A percentile compares a stretch with the other conserved stretches of the same genome.
Evolutionary conservation across 2,888 invertebrate genomes (phyloP).

Genomic region (Melikaiella ostensackeni): DNA sequence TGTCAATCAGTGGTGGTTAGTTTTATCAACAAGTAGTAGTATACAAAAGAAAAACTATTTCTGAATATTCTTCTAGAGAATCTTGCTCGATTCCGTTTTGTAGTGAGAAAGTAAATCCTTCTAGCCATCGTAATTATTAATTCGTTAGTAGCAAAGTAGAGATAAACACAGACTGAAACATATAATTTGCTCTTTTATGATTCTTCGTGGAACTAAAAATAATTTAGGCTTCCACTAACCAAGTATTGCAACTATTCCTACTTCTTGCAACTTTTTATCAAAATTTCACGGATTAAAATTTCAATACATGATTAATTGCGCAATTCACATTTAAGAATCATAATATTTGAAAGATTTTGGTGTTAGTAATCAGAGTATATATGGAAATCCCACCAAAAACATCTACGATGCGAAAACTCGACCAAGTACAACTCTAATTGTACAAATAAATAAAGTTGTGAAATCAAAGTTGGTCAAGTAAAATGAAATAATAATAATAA

Average conservation of each 20-base stretch:
- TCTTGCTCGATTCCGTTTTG: slow-evolving; percentile 8
- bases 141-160: slow-evolving; percentile 37
- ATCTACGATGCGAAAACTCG: no score
- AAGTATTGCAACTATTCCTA: slow-evolving; percentile 16
- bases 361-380: not conserved
- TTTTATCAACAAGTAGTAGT: not conserved
- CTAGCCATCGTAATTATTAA: slow-evolving; percentile 26
- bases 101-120: slow-evolving; percentile 1
- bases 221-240: not conserved
- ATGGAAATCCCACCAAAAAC: no score
- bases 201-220: slow-evolving; percentile 19
- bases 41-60: not conserved
- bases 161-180: slow-evolving; percentile 19
- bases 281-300: not conserved
- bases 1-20: not conserved
- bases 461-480: no score
- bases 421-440: no score
- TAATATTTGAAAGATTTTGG: no score
- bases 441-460: no score
- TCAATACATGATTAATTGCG: not conserved
- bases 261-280: slow-evolving; percentile 3
- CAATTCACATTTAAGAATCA: no score
- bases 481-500: no score
- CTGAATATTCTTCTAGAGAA: not conserved
- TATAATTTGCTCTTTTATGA: slow-evolving; percentile 36